phyloP scores from a whole-genome alignment of 2,888 invertebrate species.

The Copidosoma aretas region DNA sequence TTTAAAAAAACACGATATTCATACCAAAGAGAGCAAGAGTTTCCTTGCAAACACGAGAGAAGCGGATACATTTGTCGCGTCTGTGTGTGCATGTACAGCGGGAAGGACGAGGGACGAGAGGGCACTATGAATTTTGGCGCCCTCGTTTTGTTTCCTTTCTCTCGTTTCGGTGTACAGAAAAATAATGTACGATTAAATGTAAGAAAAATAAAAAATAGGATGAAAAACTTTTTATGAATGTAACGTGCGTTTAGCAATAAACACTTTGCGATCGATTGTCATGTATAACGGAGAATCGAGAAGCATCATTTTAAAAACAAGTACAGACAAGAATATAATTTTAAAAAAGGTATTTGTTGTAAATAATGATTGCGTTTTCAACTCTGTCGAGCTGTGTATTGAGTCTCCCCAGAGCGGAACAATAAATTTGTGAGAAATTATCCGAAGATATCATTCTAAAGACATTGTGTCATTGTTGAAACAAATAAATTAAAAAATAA shows the following conservation, averaged over 20 bases:
- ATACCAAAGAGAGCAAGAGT: neutral
- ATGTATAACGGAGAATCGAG: no score
- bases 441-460: slow-evolving; percentile 20
- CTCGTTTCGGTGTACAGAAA: no score
- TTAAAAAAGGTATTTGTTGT: slow-evolving; percentile 38
- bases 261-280: no score
- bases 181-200: no score
- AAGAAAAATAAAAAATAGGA: neutral
- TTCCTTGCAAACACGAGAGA: neutral
- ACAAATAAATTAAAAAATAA: no score
- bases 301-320: slow-evolving; percentile 31
- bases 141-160: no score
- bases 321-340: slow-evolving; percentile 33
- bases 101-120: no score
- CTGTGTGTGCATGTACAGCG: no score
- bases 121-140: no score
- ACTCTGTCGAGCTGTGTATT: neutral
- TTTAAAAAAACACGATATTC: slow-evolving; percentile 11
- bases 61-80: no score
- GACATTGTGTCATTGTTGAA: no score
- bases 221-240: slow-evolving; percentile 39
- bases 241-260: slow-evolving; percentile 38
- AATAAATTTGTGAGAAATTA: neutral
- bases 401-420: neutral
- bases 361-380: slow-evolving; percentile 28